These are phyloP conservation scores for Zaprionus ghesquierei DNA, from an alignment of 1,140 invertebrate species.

Conservation along the genomic window DNA sequence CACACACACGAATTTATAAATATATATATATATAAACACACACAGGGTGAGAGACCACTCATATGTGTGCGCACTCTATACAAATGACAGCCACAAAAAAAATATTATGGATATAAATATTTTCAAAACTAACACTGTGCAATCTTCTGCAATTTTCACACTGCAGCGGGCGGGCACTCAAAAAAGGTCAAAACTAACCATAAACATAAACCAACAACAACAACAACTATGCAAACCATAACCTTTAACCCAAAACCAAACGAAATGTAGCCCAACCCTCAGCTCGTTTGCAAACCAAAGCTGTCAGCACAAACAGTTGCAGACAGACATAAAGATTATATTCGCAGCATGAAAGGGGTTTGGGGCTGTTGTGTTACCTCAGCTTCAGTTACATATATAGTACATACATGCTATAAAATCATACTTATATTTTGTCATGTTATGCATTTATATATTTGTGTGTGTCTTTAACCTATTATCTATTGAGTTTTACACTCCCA, in stretches of 20 bases:
- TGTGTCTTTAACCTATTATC: not conserved
- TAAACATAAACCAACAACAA: conserved; percentile 23
- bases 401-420: conserved; percentile 5
- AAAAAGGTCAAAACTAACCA: conserved; percentile 22
- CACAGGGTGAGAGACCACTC: conserved; percentile 2
- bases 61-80: conserved; percentile 4
- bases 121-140: conserved; percentile 64
- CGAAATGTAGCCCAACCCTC: not conserved
- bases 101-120: conserved; percentile 73
- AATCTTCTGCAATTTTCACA: conserved; percentile 75
- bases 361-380: conserved; percentile 3
- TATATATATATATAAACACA: conserved; percentile 14
- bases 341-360: conserved; percentile 26
- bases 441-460: not conserved
- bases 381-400: conserved; percentile 21
- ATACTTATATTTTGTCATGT: not conserved
- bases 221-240: not conserved
- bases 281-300: conserved; percentile 4
- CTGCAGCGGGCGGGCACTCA: conserved; percentile 33
- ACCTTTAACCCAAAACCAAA: conserved; percentile 6
- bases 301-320: conserved; percentile 77
- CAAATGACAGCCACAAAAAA: conserved; percentile 66
- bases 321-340: conserved; percentile 76
- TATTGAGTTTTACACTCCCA: not conserved
- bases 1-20: conserved; percentile 1